Evolutionary conservation across 1,140 invertebrate genomes (phyloP), one percentile per base, ranked within the genome.

Genomic region (Drosophila tani): DNA sequence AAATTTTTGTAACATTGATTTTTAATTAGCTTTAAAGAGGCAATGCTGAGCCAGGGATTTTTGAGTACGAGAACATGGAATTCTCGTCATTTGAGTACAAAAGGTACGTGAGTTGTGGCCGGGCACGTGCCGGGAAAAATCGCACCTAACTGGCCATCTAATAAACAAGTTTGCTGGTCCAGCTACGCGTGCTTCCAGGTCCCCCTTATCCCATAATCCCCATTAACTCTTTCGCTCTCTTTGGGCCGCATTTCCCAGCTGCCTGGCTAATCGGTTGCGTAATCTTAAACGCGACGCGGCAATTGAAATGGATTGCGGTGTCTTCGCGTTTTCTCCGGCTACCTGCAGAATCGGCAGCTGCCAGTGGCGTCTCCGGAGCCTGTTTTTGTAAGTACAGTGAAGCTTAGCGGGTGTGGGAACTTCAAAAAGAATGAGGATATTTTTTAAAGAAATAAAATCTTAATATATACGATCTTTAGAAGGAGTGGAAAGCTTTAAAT

Each of bases 251-350:
- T 88, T 90, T 90, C 88, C 78, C 85, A 88, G 84, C 85, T 88
- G 85, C 85, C 75, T 63, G 66, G 80, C 85, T 88, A 88, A 88
- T 88, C 84, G 84, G 63, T 79, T 78, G 86, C 81, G 84, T 88
- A 88, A 88, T 88, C 84, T 88, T 91, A 88, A 90, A 90, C 84
- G 84, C 84, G 85, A 58, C 64, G 77, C 75, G 65, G 81, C 85
- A 87, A 87, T 87, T 87, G 84, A 88, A 87, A 87, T 87, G 84
- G 82, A 85, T 85, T 85, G 82, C 82, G 47, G 77, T 70, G 67
- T 70, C 67, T 70, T 70, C 64, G 69, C 65, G 32, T 40, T 65
- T 66, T 35, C 65, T 65, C 45, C 27, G 65, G 51, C 82, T 81
- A 70, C 79, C 83, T 86, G 83, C 46, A 74, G 77, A 63, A 65